These are phyloP conservation scores for Anadara kagoshimensis DNA, from an alignment of 1,140 invertebrate species.

Conservation along the genomic window DNA sequence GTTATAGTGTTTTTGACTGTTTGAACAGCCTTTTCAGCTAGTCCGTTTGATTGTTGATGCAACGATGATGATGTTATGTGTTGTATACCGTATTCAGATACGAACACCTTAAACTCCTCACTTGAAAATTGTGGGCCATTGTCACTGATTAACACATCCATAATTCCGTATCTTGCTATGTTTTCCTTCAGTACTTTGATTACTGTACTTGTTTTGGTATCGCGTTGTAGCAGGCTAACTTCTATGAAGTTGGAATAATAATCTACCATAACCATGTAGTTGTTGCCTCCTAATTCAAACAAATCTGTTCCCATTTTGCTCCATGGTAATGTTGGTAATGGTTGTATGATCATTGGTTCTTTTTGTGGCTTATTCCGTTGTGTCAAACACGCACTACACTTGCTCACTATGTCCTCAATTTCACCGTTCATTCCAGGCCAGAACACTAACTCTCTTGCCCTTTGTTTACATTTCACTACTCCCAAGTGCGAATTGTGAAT, in stretches of 20 bases:
- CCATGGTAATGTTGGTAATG: constrained; percentile 44
- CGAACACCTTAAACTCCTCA: constrained; percentile 70
- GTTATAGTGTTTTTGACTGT: constrained; percentile 47
- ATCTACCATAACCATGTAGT: constrained; percentile 72
- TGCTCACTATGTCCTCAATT: constrained; percentile 11
- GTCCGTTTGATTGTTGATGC: constrained; percentile 51
- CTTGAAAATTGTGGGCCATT: constrained; percentile 66
- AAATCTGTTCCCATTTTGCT: constrained; percentile 65
- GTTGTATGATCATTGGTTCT: constrained; percentile 3
- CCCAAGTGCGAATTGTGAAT: constrained; percentile 31
- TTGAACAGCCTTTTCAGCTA: constrained; percentile 38
- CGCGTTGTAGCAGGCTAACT: constrained; percentile 1
- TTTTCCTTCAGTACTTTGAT: too few species aligned
- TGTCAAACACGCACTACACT: constrained; percentile 4
- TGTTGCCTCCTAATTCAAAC: constrained; percentile 59
- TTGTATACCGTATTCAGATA: constrained; percentile 66
- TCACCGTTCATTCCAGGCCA: constrained; percentile 23
- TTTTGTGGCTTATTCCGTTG: constrained; percentile 17
- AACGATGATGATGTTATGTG: constrained; percentile 37
- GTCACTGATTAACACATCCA: constrained; percentile 71
- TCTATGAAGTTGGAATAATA: constrained; percentile 70
- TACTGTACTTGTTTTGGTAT: too few species aligned
- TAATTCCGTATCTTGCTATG: constrained; percentile 70
- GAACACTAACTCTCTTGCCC: constrained; percentile 27
- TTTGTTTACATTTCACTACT: constrained; percentile 18